Conservation (phyloP, 1,140 invertebrate species). For the Pectinophora gossypiella region DNA sequence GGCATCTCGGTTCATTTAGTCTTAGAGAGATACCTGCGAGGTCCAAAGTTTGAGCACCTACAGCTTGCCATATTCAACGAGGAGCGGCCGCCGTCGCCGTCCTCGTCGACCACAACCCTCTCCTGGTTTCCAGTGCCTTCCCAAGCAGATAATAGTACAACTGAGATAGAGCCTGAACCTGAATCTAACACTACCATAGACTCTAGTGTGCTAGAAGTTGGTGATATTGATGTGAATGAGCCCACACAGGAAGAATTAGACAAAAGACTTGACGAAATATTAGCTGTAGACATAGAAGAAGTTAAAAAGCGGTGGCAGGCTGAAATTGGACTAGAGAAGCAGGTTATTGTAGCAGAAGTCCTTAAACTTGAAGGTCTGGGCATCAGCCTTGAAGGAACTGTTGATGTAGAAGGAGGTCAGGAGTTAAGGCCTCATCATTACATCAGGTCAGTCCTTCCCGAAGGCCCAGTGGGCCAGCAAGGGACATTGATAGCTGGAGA, state of each 20-base stretch:
- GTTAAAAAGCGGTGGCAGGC: slow-evolving; percentile 83
- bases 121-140: slow-evolving; percentile 83
- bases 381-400: slow-evolving; percentile 94
- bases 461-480: slow-evolving; percentile 91
- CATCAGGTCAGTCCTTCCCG: slow-evolving; percentile 88
- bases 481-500: slow-evolving; percentile 89
- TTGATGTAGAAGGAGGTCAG: slow-evolving; percentile 89
- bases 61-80: slow-evolving; percentile 88
- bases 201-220: slow-evolving; percentile 74
- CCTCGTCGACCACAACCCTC: slow-evolving; percentile 84
- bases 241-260: slow-evolving; percentile 75
- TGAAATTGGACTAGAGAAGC: slow-evolving; percentile 82
- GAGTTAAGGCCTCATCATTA: slow-evolving; percentile 91
- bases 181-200: slow-evolving; percentile 81
- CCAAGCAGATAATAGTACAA: slow-evolving; percentile 75
- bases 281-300: slow-evolving; percentile 70
- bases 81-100: slow-evolving; percentile 79
- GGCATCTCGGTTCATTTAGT: slow-evolving; percentile 86
- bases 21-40: slow-evolving; percentile 89
- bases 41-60: slow-evolving; percentile 92
- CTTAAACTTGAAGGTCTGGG: slow-evolving; percentile 91
- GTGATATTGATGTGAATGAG: slow-evolving; percentile 65
- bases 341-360: slow-evolving; percentile 88
- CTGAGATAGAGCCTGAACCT: slow-evolving; percentile 79
- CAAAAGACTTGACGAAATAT: slow-evolving; percentile 75